Evolutionary conservation across 2,113 vertebrate genomes (phyloP), one percentile per base, ranked within the genome.

Genomic region (Trachemys scripta): DNA sequence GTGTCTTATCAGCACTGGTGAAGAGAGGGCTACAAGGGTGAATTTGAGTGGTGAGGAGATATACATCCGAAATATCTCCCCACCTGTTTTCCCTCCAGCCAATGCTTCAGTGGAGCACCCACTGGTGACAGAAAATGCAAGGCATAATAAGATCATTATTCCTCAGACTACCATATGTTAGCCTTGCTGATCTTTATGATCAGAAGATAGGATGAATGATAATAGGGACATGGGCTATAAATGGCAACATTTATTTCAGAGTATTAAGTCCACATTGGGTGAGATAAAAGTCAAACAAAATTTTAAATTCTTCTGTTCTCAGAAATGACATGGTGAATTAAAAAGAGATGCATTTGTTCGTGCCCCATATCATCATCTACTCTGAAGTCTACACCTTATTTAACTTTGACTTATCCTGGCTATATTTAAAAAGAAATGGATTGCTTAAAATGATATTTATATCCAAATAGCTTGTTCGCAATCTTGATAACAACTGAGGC

Each of bases 131-230:
- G 85, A 85, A 95, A 90, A 45, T 76, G 91, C 91, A 91, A 69
- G 85, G 80, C 87, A 78, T 96, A 96, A 88, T 92, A 76, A 45
- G n/a, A 91, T 95, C 83, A 90, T 97, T 88, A 91, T 75, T 94
- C 82, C 53, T 90, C 59, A 38, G 92, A 91, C 79, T 90, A 76
- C 78, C 51, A n/a, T 75, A 92, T 49, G 6, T 96, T 94, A 91
- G 79, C 91, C 96, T 88, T 85, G 88, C 94, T 90, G 93, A 8
- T 90, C 45, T 75, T 78, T 83, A 78, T 83, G 85, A 88, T 91
- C 84, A 59, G 78, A 79, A 89, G 86, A 69, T 54, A 84, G 49
- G 54, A 62, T 85, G 95, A 91, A 94, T 92, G 85, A 50, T 82
- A 85, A 96, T 88, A 85, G 93, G 80, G 79, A 19, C 24, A 3